Conservation (phyloP, 2,113 vertebrate species). For the Pangasianodon gigas region DNA sequence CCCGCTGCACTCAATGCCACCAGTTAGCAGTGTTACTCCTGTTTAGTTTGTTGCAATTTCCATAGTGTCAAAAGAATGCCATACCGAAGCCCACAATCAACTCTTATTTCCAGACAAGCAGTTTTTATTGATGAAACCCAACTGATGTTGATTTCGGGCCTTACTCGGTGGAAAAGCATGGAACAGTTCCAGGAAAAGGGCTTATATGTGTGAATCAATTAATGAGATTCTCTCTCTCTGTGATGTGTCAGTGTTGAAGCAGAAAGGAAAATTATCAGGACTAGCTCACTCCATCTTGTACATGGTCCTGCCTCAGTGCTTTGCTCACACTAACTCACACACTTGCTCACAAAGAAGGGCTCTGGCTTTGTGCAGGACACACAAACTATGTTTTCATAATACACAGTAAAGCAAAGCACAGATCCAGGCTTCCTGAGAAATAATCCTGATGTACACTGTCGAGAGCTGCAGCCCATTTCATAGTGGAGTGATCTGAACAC, state of each 20-base stretch:
- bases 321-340: not conserved
- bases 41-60: not conserved
- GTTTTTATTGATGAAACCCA: not conserved
- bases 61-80: not conserved
- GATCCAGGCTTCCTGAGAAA: not conserved
- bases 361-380: not conserved
- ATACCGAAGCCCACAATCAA: not conserved
- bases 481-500: not conserved
- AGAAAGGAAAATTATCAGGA: not conserved
- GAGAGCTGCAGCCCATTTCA: not conserved
- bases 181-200: not conserved
- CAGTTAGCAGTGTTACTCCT: not conserved
- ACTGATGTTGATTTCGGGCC: not conserved
- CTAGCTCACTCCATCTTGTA: conserved; percentile 8
- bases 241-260: not conserved
- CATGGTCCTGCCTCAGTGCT: not conserved
- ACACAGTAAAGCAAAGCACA: not conserved
- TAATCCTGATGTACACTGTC: not conserved
- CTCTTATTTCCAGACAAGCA: not conserved
- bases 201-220: not conserved
- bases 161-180: not conserved
- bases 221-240: conserved; percentile 19
- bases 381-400: not conserved
- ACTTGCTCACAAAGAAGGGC: not conserved
- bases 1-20: not conserved